Evolutionary conservation across 2,113 vertebrate genomes (phyloP).

Genomic region (Nymphicus hollandicus): DNA sequence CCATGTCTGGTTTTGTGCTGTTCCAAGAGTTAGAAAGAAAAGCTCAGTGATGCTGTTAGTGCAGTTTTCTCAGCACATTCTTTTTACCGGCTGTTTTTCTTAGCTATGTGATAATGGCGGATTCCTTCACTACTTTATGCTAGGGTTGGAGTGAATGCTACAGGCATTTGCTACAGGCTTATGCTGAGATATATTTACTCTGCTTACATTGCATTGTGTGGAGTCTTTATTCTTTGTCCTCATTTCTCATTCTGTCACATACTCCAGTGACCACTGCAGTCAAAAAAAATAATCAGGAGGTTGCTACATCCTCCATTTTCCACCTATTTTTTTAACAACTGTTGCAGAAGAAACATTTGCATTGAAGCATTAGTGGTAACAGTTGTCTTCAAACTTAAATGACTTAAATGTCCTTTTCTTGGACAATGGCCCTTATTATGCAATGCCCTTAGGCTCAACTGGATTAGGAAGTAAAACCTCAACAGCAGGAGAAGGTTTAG

Average conservation of each 20-base stretch:
- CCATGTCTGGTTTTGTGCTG: not conserved
- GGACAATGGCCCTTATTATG: not conserved
- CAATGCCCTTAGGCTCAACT: not conserved
- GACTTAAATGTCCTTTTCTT: not conserved
- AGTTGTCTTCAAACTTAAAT: not conserved
- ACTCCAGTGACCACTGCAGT: not conserved
- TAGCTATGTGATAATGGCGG: not conserved
- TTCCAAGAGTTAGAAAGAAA: not conserved
- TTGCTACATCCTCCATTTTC: not conserved
- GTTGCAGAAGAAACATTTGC: not conserved
- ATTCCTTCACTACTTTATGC: not conserved
- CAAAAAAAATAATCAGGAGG: not conserved
- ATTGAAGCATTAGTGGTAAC: not conserved
- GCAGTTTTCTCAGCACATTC: not conserved
- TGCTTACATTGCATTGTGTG: not conserved
- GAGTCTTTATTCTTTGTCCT: not conserved
- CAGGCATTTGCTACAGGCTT: rapidly evolving
- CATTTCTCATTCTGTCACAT: not conserved
- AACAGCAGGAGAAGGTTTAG: not conserved
- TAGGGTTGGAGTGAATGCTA: not conserved
- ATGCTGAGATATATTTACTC: not conserved
- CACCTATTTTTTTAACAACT: not conserved
- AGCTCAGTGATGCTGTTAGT: not conserved
- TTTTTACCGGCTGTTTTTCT: not conserved
- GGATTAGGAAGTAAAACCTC: not conserved